These are phyloP conservation scores for Ruditapes philippinarum DNA, from an alignment of 1,140 invertebrate species.

Conservation along the genomic window DNA sequence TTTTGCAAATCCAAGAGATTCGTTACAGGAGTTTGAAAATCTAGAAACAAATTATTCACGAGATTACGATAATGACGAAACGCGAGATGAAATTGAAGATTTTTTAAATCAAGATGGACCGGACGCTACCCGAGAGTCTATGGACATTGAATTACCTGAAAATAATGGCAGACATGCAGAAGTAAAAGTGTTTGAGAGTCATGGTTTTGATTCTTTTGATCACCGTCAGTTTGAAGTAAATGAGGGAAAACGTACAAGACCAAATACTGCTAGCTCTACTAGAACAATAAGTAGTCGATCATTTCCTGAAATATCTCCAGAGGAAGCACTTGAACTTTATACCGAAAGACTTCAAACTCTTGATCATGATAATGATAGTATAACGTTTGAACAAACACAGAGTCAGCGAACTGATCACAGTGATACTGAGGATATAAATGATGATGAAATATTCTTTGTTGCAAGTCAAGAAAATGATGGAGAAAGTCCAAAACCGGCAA, in stretches of 20 bases:
- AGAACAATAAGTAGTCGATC: constrained; percentile 79
- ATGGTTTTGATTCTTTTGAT: constrained; percentile 30
- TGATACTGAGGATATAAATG: constrained; percentile 60
- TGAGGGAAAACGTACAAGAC: constrained; percentile 68
- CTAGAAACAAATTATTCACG: constrained; percentile 75
- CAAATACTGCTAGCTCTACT: constrained; percentile 78
- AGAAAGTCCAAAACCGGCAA: constrained; percentile 72
- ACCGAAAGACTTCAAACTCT: constrained; percentile 63
- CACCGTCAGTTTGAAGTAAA: constrained; percentile 50
- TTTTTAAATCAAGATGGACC: constrained; percentile 70
- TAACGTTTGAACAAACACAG: constrained; percentile 57
- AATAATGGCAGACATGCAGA: neutral
- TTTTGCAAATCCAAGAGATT: constrained; percentile 74
- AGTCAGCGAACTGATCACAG: constrained; percentile 56
- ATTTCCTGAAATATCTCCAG: constrained; percentile 83
- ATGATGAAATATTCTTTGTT: constrained; percentile 80
- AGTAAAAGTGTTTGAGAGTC: constrained; percentile 2
- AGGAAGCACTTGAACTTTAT: constrained; percentile 78
- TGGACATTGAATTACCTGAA: constrained; percentile 66
- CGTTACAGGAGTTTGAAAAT: constrained; percentile 80
- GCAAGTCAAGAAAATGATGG: constrained; percentile 68
- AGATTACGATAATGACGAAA: constrained; percentile 69
- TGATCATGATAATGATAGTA: constrained; percentile 55
- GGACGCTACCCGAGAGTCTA: constrained; percentile 64
- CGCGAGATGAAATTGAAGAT: constrained; percentile 74